Conservation (phyloP, 2,797 vertebrate genomes). For the Buphagus erythrorhynchus region DNA sequence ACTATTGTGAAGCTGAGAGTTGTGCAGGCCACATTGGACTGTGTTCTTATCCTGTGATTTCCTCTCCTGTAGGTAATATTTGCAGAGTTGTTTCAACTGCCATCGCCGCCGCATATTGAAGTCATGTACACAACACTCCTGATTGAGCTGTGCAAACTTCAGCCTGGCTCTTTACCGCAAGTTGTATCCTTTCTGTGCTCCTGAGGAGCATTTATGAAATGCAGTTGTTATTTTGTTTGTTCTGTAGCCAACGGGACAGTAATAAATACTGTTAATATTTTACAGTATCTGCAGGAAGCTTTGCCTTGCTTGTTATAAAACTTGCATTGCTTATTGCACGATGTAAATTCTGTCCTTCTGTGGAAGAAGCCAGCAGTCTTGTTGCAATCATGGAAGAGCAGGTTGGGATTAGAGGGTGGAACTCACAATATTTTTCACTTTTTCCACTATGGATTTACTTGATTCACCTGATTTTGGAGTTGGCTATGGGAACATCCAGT, state of each 20-base stretch:
- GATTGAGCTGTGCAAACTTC: constrained; percentile 97
- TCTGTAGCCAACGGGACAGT: not conserved
- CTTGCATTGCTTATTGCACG: not conserved
- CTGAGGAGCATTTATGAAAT: not conserved
- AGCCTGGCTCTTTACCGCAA: constrained; percentile 96
- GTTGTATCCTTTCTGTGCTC: constrained; percentile 89
- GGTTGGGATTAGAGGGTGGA: not conserved
- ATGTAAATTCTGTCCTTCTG: not conserved
- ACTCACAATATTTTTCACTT: not conserved
- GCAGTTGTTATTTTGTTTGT: not conserved
- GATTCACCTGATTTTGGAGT: not conserved
- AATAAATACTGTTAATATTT: not conserved
- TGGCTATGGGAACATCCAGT: not conserved
- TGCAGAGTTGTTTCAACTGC: constrained; percentile 93
- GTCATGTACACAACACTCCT: constrained; percentile 96
- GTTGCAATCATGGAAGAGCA: not conserved
- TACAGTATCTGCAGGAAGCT: not conserved
- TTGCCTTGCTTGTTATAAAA: not conserved
- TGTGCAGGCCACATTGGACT: rapidly evolving
- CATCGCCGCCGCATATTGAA: constrained; percentile 90
- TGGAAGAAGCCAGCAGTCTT: not conserved
- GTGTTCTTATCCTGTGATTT: not conserved
- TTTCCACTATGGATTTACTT: not conserved
- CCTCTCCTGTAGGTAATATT: constrained; percentile 88
- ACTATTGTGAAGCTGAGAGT: not conserved